Evolutionary conservation across 1,140 invertebrate genomes (phyloP).

Genomic region (Pachyrhynchus sulphureomaculatus): DNA sequence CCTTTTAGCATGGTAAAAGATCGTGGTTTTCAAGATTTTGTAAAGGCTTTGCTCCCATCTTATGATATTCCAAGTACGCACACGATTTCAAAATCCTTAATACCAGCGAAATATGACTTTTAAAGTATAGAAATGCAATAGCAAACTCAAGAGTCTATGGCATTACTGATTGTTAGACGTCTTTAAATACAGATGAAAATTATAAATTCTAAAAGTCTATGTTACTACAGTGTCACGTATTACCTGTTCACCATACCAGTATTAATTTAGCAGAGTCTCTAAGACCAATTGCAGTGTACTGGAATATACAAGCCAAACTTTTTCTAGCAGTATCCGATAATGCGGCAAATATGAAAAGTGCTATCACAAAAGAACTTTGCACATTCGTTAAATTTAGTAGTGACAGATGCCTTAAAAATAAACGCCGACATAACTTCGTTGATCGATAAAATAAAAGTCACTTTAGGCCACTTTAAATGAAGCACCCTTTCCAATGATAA

Average conservation of each 20-base stretch:
- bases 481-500: conserved; percentile 7
- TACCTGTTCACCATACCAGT: no score
- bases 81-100: conserved; percentile 22
- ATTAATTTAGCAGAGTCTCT: no score
- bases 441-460: no score
- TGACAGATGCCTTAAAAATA: no score
- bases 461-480: conserved; percentile 21
- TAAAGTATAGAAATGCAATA: conserved; percentile 19
- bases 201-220: conserved; percentile 24
- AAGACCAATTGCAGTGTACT: conserved; percentile 37
- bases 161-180: conserved; percentile 47
- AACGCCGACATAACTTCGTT: no score
- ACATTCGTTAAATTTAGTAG: no score
- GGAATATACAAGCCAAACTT: no score
- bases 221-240: conserved; percentile 30
- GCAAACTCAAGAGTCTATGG: no score
- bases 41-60: conserved; percentile 15
- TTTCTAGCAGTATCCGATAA: conserved; percentile 43
- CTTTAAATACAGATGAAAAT: conserved; percentile 37
- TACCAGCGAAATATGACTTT: conserved; percentile 20
- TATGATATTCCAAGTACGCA: conserved; percentile 28
- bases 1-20: neutral
- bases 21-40: no score
- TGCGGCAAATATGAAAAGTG: no score
- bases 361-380: conserved; percentile 9